Evolutionary conservation across 2,113 vertebrate genomes (phyloP), one percentile per base, ranked within the genome.

Genomic region (Orycteropus afer): DNA sequence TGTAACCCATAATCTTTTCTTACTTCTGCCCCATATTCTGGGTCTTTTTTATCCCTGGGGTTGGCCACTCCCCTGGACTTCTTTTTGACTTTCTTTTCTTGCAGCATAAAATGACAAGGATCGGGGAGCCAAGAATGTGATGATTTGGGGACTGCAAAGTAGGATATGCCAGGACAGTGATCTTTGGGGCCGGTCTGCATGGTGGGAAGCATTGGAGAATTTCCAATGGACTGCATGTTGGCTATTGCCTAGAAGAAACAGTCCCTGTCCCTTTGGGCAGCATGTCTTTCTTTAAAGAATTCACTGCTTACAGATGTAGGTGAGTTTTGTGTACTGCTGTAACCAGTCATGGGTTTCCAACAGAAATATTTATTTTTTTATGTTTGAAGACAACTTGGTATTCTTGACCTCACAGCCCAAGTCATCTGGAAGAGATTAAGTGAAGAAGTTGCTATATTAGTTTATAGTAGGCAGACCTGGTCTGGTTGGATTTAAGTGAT

Each of bases 31-130:
- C 63, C 59, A 4, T 32, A 11, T 32, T 85, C 84, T 42, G 27
- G 29, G 8, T 71, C 37, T 40, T 47, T 74, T 14, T 82, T 73
- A 59, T 89, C 73, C 86, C 42, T 81, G 22, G 18, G 49, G 73
- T 49, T 45, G n/a, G 7, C 11, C 61, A 6, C 2, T 0, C 1
- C 37, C 42, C 25, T 0, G 40, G 29, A 4, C 3, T 86, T 34
- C n/a, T 55, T 96, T 82, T 23, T 91, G 29, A 81, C 42, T 85
- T 59, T 87, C 11, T 73, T 69, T 87, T 15, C 37, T 92, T 4
- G 1, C 63, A 61, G 42, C 73, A 5, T 53, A 88, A 40, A 85
- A 92, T 63, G 93, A 74, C n/a, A 86, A 92, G 61, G 45, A 34
- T 63, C 42, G 69, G 34, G 47, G 49, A 95, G 49, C 78, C 89